A percentile compares a stretch with the other conserved stretches of the same genome.
These are phyloP conservation scores for Panulirus ornatus DNA, from an alignment of 1,140 invertebrate species.

Conservation along the genomic window DNA sequence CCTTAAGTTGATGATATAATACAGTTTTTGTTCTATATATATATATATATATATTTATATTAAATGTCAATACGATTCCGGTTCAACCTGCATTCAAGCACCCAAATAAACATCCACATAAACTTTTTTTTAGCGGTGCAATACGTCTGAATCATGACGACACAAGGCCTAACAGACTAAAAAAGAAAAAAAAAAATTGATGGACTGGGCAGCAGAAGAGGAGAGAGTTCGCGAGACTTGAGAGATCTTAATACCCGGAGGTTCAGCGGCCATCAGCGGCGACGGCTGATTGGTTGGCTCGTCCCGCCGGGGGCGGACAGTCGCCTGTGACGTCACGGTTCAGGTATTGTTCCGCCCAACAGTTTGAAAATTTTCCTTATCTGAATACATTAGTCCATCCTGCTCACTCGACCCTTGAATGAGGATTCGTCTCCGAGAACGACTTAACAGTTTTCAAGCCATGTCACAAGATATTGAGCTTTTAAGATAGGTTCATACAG, in stretches of 20 bases:
- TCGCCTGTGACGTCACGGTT: neutral
- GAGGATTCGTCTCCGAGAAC: too few species aligned
- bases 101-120: conserved; percentile 30
- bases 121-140: neutral
- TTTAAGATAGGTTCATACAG: neutral
- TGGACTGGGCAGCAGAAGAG: too few species aligned
- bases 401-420: too few species aligned
- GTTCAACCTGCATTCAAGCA: conserved; percentile 19
- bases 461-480: neutral
- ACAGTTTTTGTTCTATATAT: neutral
- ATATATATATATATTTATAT: neutral
- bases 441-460: neutral
- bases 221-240: too few species aligned
- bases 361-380: neutral
- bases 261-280: neutral
- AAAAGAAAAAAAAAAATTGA: too few species aligned
- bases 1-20: conserved; percentile 1
- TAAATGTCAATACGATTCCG: conserved; percentile 1
- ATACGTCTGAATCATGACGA: too few species aligned
- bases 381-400: neutral
- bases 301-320: neutral
- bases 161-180: too few species aligned
- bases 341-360: neutral
- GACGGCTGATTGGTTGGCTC: neutral
- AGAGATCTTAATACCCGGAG: too few species aligned